Percentiles rank a stretch among this genome's conserved stretches.
Evolutionary conservation across 2,797 vertebrate genomes (phyloP).

Genomic region (Melanotaenia nigrans): DNA sequence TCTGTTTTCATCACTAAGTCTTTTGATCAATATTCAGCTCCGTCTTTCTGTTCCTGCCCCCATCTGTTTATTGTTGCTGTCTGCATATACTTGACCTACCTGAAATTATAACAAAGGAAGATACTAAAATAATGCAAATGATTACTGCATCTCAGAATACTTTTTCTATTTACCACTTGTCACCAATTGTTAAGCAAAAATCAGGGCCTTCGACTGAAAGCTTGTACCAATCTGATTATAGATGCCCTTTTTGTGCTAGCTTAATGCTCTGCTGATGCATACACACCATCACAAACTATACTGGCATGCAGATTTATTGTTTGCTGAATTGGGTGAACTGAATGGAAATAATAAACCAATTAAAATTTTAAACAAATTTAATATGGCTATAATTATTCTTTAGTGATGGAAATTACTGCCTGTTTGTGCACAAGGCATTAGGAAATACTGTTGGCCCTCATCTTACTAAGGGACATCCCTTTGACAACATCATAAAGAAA

Average conservation of each 20-base stretch:
- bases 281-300: not conserved
- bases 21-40: slow-evolving; percentile 53
- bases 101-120: slow-evolving; percentile 14
- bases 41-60: slow-evolving; percentile 25
- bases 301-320: not conserved
- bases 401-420: not conserved
- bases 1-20: slow-evolving; percentile 55
- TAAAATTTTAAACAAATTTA: not conserved
- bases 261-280: not conserved
- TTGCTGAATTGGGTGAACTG: not conserved
- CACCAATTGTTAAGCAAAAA: not conserved
- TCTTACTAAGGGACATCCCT: slow-evolving; percentile 17
- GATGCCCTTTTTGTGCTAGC: too few relatives aligned
- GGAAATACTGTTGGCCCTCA: not conserved
- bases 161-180: not conserved
- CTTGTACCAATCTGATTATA: too few relatives aligned
- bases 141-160: not conserved
- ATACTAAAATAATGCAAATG: slow-evolving; percentile 10
- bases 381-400: not conserved
- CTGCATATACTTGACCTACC: slow-evolving; percentile 13
- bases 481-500: slow-evolving; percentile 22
- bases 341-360: not conserved
- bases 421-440: slow-evolving; percentile 12
- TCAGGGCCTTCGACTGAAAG: too few relatives aligned
- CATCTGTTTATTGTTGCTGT: slow-evolving; percentile 33